Conservation (phyloP, 1,140 invertebrate species). For the Cotesia typhae region DNA sequence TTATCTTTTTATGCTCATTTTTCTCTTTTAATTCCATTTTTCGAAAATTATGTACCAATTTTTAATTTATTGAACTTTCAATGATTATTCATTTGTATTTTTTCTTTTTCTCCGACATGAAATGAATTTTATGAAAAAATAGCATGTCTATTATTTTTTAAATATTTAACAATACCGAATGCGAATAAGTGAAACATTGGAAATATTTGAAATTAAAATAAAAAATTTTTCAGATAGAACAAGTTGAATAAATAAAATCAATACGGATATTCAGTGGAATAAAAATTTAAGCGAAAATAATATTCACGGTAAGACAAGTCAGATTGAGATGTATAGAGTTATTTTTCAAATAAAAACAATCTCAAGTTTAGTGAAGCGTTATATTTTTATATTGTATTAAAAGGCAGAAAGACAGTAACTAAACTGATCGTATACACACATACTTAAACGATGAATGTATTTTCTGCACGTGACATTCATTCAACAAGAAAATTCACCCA, state of each 20-base stretch:
- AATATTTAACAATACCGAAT: too few species aligned
- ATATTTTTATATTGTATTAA: not conserved
- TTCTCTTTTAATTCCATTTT: too few species aligned
- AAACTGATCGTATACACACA: conserved; percentile 19
- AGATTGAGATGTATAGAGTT: not conserved
- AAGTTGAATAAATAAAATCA: conserved; percentile 25
- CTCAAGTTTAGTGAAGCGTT: conserved; percentile 31
- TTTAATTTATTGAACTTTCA: too few species aligned
- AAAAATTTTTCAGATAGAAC: not conserved
- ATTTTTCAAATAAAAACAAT: not conserved
- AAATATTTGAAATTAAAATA: not conserved
- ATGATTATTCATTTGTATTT: too few species aligned
- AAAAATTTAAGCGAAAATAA: conserved; percentile 38
- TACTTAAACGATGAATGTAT: not conserved
- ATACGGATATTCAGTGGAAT: conserved; percentile 30
- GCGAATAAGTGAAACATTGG: too few species aligned
- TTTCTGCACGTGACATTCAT: not conserved
- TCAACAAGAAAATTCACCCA: not conserved
- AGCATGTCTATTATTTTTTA: too few species aligned
- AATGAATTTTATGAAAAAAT: too few species aligned
- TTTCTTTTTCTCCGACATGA: too few species aligned
- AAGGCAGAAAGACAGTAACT: conserved; percentile 37
- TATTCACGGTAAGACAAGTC: conserved; percentile 15
- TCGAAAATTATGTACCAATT: too few species aligned
- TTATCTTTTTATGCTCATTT: too few species aligned